These are phyloP conservation scores for Gulo gulo DNA, from an alignment of 2,113 vertebrate genomes.

Conservation along the genomic window DNA sequence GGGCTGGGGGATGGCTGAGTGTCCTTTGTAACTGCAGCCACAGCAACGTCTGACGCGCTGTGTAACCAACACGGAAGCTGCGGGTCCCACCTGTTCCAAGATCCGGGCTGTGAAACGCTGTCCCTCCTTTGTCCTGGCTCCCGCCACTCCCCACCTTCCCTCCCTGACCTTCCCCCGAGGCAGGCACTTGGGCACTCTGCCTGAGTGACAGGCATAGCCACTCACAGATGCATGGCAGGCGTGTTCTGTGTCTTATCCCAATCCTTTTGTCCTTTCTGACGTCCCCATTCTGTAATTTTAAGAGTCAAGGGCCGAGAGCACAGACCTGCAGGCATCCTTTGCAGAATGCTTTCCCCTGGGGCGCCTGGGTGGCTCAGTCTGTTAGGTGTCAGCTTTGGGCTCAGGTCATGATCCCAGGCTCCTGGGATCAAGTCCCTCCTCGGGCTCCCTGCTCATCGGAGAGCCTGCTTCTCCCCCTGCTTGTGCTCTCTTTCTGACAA, in stretches of 20 bases:
- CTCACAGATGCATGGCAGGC: not conserved
- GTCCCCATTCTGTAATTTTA: not conserved
- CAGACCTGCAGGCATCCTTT: not conserved
- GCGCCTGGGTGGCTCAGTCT: too few relatives aligned
- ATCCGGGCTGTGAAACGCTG: accelerated
- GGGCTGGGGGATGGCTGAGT: not conserved
- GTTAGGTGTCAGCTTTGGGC: too few relatives aligned
- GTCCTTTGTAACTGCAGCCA: not conserved
- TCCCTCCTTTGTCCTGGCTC: not conserved
- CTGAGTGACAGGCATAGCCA: not conserved
- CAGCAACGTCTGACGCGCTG: not conserved
- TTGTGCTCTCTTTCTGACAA: too few relatives aligned
- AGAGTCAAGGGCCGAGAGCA: not conserved
- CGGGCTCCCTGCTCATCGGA: too few relatives aligned
- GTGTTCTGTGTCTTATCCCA: not conserved
- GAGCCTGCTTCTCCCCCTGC: too few relatives aligned
- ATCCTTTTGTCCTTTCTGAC: not conserved
- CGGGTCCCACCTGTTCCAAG: too few relatives aligned
- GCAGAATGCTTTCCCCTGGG: not conserved
- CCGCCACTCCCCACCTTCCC: too few relatives aligned
- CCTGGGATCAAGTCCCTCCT: too few relatives aligned
- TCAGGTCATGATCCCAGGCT: too few relatives aligned
- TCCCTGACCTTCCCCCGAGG: too few relatives aligned
- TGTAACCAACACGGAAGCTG: not conserved
- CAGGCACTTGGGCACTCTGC: not conserved